Percentiles rank a stretch among this genome's conserved stretches.
Evolutionary conservation across 2,888 invertebrate species (phyloP).

Genomic region (Epirrita christyi): DNA sequence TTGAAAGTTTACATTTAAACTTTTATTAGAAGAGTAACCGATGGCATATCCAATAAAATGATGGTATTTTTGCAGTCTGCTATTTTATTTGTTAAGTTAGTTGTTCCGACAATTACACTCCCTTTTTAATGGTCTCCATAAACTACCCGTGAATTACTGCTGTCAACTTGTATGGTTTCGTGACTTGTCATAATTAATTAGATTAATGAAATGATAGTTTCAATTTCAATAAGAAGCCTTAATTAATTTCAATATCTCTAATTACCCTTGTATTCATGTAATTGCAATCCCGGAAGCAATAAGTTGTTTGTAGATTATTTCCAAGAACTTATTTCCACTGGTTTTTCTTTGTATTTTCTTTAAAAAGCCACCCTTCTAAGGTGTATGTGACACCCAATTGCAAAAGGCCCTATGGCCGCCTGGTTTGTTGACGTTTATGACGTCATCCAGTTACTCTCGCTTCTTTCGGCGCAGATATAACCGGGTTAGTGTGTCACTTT

Average conservation of each 20-base stretch:
- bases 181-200: conserved; percentile 62
- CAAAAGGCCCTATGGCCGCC: conserved; percentile 5
- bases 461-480: conserved; percentile 59
- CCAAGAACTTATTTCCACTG: not conserved
- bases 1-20: no score
- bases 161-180: conserved; percentile 47
- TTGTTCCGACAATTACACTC: conserved; percentile 23
- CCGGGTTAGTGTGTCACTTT: conserved; percentile 74
- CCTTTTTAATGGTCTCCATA: conserved; percentile 31
- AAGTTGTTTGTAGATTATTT: not conserved
- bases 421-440: conserved; percentile 28
- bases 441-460: conserved; percentile 68
- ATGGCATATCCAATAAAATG: no score
- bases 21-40: no score
- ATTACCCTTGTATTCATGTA: not conserved
- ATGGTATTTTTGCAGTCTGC: not conserved
- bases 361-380: not conserved
- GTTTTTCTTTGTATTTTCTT: not conserved
- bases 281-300: not conserved
- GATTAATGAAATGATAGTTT: conserved; percentile 62
- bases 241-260: conserved; percentile 42
- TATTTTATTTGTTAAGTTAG: conserved; percentile 13
- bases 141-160: conserved; percentile 30
- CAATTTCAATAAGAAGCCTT: conserved; percentile 50
- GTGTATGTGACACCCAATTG: not conserved